phyloP scores from a whole-genome alignment of 2,797 vertebrate genomes.

The Gymnocypris eckloni region DNA sequence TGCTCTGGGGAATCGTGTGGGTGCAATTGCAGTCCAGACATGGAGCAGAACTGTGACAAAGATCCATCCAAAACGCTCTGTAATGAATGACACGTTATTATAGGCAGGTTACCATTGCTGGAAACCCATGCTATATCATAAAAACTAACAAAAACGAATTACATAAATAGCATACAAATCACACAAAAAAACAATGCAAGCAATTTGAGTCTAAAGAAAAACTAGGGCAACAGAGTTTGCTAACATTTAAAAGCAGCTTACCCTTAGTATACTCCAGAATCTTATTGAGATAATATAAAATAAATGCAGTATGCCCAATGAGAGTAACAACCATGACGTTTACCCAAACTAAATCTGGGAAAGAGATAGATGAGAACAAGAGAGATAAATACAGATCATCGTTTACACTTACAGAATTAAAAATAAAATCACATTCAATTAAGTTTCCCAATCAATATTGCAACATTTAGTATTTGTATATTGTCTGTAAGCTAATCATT shows the following conservation, averaged over 20 bases:
- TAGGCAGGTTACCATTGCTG: background rate
- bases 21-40: background rate
- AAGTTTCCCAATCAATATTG: no score
- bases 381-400: no score
- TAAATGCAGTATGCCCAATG: conserved; percentile 15
- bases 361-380: background rate
- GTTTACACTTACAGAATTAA: no score
- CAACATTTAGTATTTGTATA: no score
- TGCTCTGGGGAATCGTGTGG: background rate
- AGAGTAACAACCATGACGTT: background rate
- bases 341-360: conserved; percentile 37
- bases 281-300: conserved; percentile 4
- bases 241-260: background rate
- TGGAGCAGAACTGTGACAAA: conserved; percentile 24
- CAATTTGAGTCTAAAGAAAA: no score
- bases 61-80: conserved; percentile 28
- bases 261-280: conserved; percentile 21
- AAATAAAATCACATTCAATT: background rate
- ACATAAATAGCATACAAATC: no score
- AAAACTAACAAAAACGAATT: no score
- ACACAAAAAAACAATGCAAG: no score
- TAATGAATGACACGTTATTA: background rate
- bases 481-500: no score
- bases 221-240: background rate
- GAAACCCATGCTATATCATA: background rate